phyloP scores from a whole-genome alignment of 2,888 invertebrate genomes.

The Lapara coniferarum region DNA sequence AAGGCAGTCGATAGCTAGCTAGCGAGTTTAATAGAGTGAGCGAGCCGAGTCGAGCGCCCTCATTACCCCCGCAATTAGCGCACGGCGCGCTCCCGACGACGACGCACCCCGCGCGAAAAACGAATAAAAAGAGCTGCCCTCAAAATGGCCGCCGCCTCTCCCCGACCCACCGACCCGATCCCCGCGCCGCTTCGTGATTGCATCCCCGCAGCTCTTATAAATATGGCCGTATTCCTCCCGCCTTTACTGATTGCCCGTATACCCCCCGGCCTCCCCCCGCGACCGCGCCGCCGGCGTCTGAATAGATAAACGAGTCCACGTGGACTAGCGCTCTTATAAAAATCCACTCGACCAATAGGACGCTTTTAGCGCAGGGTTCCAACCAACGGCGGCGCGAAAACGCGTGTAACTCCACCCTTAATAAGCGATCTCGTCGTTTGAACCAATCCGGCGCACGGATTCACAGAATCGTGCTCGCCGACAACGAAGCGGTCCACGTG shows the following conservation, averaged over 20 bases:
- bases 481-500: constrained; percentile 80
- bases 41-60: constrained; percentile 81
- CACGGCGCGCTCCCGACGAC: constrained; percentile 79
- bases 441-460: constrained; percentile 62
- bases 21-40: constrained; percentile 82
- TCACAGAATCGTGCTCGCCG: constrained; percentile 71
- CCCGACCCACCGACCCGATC: constrained; percentile 70
- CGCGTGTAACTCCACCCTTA: constrained; percentile 83
- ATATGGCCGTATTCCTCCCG: constrained; percentile 85
- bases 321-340: constrained; percentile 82
- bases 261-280: constrained; percentile 82
- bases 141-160: constrained; percentile 88
- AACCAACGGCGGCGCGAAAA: constrained; percentile 61
- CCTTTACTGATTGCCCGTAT: constrained; percentile 85
- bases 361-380: constrained; percentile 46
- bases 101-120: constrained; percentile 84
- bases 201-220: constrained; percentile 85
- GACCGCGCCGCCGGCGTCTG: constrained; percentile 84
- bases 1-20: constrained; percentile 82
- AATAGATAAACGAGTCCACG: constrained; percentile 85
- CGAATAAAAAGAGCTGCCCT: constrained; percentile 87
- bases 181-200: constrained; percentile 84
- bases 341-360: constrained; percentile 75
- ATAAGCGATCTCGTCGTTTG: constrained; percentile 77
- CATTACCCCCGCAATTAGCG: constrained; percentile 84